Percentiles rank a stretch among this genome's conserved stretches.
Conservation (phyloP, 1,140 invertebrate species). For the Calliphora vicina region DNA sequence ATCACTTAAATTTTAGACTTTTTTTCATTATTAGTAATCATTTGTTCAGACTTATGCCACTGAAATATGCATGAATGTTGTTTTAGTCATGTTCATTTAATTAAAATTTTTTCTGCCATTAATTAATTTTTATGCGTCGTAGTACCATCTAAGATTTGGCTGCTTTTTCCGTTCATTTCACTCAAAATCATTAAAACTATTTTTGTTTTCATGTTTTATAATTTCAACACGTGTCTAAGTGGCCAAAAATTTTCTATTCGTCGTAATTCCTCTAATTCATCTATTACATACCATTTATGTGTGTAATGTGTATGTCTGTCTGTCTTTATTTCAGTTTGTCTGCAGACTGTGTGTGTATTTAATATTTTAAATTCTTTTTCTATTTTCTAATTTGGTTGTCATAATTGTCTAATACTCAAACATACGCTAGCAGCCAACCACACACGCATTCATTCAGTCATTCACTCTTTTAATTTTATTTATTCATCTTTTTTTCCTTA, state of each 20-base stretch:
- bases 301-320: not conserved
- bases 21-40: too few species aligned
- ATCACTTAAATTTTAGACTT: too few species aligned
- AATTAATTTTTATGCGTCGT: too few species aligned
- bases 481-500: not conserved
- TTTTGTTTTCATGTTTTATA: not conserved
- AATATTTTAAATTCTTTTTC: not conserved
- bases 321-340: too few species aligned
- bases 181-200: not conserved
- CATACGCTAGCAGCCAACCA: not conserved
- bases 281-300: not conserved
- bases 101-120: too few species aligned
- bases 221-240: slow-evolving; percentile 6
- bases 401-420: not conserved
- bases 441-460: not conserved
- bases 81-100: too few species aligned
- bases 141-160: not conserved
- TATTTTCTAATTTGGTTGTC: not conserved
- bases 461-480: not conserved
- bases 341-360: too few species aligned
- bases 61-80: too few species aligned
- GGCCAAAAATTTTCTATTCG: not conserved
- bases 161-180: not conserved
- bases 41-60: too few species aligned
- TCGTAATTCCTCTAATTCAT: not conserved